Base-by-base conservation (phyloP, 2,888 invertebrate genomes). In the Melangyna quadrimaculata region DNA sequence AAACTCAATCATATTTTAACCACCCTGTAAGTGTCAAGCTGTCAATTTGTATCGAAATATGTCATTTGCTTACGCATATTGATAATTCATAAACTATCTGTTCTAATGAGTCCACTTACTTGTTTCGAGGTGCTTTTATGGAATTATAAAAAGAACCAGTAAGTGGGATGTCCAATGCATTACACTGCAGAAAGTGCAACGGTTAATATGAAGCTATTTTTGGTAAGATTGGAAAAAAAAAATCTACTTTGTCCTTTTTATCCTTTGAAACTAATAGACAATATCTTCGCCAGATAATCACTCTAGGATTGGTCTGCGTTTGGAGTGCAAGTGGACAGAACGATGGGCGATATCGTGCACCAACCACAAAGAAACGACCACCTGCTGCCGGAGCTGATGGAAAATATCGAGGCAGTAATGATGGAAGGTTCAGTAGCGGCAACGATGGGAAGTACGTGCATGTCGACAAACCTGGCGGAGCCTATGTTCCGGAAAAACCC, bases 361-460 rank as follows among this genome's bases (percentile, higher is more conserved):
- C 83, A 40, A 29, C 65, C n/a, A 78, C 65, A 8, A 67, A 9
- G 51, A 51, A 91, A 93, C 45, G 29, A 1, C 29, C 19, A 7
- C 17, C 35, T 35, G 0, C 17, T 1, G 17, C 1, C 0, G 3
- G 70, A n/a, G 79, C 89, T 22, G 90, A 91, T 63, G 92, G 91
- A 9, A 89, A 89, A 19, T 92, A 92, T 87, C 87, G 90, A 55
- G 88, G 89, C 1, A 87, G 71, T 22, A 87, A 77, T 70, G 90
- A 89, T 78, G 91, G 91, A 17, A 89, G 90, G 22, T 91, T 91
- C 88, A 83, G 87, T 5, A 81, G 89, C 2, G 87, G 57, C 4
- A 78, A 86, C 19, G 90, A 89, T 81, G 91, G 91, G 4, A 93
- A 93, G 87, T 94, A 94, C 89, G 89, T 93, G 89, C 94, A 94